phyloP scores from a whole-genome alignment of 2,113 vertebrate species.

The Saguinus midas region DNA sequence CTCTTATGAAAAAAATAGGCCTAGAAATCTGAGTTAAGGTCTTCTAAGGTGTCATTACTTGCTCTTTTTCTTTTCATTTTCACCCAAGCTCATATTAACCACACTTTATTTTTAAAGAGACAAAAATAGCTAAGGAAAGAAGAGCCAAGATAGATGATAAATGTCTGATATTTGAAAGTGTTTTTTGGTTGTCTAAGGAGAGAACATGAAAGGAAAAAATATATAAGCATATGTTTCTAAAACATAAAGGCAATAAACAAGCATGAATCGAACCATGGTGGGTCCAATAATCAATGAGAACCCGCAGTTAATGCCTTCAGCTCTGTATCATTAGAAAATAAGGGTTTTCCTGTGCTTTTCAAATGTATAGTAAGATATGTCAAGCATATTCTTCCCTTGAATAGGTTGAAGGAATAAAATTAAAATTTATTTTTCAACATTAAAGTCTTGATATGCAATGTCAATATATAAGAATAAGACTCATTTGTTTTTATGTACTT shows the following conservation, averaged over 20 bases:
- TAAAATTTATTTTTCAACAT: constrained; percentile 23
- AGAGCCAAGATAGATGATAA: not conserved
- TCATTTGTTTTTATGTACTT: constrained; percentile 27
- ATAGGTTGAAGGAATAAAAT: not conserved
- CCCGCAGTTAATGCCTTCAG: not conserved
- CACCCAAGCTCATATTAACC: not conserved
- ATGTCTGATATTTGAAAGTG: not conserved
- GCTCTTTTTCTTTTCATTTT: not conserved
- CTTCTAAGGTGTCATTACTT: not conserved
- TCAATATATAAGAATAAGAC: not conserved
- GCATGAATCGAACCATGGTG: too few species aligned
- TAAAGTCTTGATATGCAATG: not conserved
- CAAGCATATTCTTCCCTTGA: not conserved
- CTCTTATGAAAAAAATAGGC: not conserved
- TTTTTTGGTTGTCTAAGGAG: not conserved
- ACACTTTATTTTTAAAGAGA: not conserved
- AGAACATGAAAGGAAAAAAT: not conserved
- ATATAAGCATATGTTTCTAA: not conserved
- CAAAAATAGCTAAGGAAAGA: not conserved
- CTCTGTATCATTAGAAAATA: not conserved
- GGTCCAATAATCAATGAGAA: not conserved
- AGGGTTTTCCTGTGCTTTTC: not conserved
- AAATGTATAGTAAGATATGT: not conserved
- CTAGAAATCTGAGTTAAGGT: not conserved
- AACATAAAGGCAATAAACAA: not conserved